phyloP scores from a whole-genome alignment of 2,113 vertebrate genomes.

The Ptilonorhynchus violaceus region DNA sequence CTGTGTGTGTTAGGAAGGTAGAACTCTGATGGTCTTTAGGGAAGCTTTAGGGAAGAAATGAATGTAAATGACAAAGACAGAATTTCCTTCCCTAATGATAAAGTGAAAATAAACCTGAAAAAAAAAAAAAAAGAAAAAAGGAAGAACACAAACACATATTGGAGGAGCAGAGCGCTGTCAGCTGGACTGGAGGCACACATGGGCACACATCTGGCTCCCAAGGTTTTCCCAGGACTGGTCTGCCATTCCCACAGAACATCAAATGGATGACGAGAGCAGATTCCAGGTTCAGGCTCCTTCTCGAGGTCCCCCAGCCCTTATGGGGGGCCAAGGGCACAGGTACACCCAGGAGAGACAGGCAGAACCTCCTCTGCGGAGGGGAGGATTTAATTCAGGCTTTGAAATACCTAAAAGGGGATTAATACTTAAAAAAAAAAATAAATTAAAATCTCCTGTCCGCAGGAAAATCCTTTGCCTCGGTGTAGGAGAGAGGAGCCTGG shows the following conservation, averaged over 20 bases:
- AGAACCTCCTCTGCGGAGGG: background rate
- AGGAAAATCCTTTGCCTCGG: background rate
- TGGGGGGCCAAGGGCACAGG: background rate
- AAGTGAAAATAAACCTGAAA: background rate
- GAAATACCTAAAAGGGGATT: background rate
- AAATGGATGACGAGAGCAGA: background rate
- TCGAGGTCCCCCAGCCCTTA: background rate
- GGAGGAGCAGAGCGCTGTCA: background rate
- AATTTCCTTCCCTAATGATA: background rate
- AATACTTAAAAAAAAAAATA: background rate
- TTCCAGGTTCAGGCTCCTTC: background rate
- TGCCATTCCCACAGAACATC: background rate
- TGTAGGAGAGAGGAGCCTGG: background rate
- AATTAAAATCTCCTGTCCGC: background rate
- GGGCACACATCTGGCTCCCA: background rate
- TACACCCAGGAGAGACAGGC: background rate
- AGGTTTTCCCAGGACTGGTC: background rate
- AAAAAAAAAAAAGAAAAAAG: no score
- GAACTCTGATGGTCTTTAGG: background rate
- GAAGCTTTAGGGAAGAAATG: background rate
- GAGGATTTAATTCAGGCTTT: background rate
- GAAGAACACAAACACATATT: fast-evolving
- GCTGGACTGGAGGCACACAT: background rate
- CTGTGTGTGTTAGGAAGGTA: background rate
- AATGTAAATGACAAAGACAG: background rate